Percentiles rank a stretch among this genome's conserved stretches.
phyloP scores from a whole-genome alignment of 2,888 invertebrate species.

The Leucoma salicis region DNA sequence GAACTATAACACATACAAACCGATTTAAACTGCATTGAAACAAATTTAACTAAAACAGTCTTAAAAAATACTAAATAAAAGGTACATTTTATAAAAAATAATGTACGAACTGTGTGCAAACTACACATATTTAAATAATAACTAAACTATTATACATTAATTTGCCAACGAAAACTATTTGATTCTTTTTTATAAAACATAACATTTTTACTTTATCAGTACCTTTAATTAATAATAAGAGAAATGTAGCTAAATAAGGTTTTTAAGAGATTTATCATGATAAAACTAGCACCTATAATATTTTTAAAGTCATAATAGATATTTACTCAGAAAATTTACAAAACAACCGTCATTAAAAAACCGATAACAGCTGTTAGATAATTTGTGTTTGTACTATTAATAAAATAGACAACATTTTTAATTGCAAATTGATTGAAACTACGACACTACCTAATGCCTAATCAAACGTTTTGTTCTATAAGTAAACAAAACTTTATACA shows the following conservation, averaged over 20 bases:
- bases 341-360: constrained; percentile 31
- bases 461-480: constrained; percentile 18
- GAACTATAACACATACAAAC: constrained; percentile 31
- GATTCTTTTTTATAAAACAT: constrained; percentile 39
- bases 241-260: constrained; percentile 31
- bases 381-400: constrained; percentile 55
- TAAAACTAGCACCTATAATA: constrained; percentile 66
- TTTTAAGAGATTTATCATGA: constrained; percentile 56
- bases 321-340: constrained; percentile 34
- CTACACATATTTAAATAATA: constrained; percentile 32
- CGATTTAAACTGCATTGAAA: constrained; percentile 53
- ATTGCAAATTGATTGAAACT: constrained; percentile 24
- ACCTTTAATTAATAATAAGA: constrained; percentile 6
- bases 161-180: constrained; percentile 35
- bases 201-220: constrained; percentile 14
- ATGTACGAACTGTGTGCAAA: constrained; percentile 52
- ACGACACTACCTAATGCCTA: constrained; percentile 14
- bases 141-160: constrained; percentile 27
- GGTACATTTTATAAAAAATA: constrained; percentile 44
- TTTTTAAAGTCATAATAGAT: constrained; percentile 29
- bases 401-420: constrained; percentile 47
- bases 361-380: constrained; percentile 30
- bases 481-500: constrained; percentile 28
- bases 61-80: constrained; percentile 52
- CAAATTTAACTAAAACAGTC: constrained; percentile 61